A percentile compares a stretch with the other conserved stretches of the same genome.
phyloP scores from a whole-genome alignment of 2,888 invertebrate species.

The Marasmarcha lunaedactyla region DNA sequence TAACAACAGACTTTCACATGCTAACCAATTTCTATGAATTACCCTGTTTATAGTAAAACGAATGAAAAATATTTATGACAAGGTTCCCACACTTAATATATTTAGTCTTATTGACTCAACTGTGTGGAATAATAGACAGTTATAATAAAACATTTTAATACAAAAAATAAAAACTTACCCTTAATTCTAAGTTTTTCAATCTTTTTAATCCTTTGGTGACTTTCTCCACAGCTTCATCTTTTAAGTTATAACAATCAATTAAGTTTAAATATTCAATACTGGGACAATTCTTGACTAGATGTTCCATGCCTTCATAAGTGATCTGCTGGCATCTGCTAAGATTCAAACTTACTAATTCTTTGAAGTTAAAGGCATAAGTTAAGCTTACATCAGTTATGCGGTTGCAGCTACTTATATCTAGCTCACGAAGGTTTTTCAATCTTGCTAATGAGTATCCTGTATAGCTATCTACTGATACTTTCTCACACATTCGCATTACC shows the following conservation, averaged over 20 bases:
- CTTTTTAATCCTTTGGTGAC: constrained; percentile 50
- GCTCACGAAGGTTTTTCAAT: constrained; percentile 62
- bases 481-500: constrained; percentile 73
- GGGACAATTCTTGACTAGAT: constrained; percentile 74
- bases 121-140: too few species aligned
- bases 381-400: constrained; percentile 80
- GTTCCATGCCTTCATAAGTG: constrained; percentile 73
- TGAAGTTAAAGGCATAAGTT: constrained; percentile 75
- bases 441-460: constrained; percentile 66
- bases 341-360: constrained; percentile 72
- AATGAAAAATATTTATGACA: too few species aligned
- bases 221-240: constrained; percentile 68
- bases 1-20: too few species aligned
- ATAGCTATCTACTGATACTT: constrained; percentile 42
- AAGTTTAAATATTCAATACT: constrained; percentile 77
- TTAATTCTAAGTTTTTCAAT: constrained; percentile 68
- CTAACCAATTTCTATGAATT: too few species aligned
- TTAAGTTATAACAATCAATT: constrained; percentile 76
- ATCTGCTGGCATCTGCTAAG: constrained; percentile 79
- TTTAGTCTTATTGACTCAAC: too few species aligned
- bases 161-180: too few species aligned
- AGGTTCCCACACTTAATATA: too few species aligned
- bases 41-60: too few species aligned
- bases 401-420: constrained; percentile 77
- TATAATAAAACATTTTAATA: too few species aligned